Percentiles rank a stretch among this genome's conserved stretches.
phyloP scores from a whole-genome alignment of 1,140 invertebrate species.

The Lepidotrigona ventralis region DNA sequence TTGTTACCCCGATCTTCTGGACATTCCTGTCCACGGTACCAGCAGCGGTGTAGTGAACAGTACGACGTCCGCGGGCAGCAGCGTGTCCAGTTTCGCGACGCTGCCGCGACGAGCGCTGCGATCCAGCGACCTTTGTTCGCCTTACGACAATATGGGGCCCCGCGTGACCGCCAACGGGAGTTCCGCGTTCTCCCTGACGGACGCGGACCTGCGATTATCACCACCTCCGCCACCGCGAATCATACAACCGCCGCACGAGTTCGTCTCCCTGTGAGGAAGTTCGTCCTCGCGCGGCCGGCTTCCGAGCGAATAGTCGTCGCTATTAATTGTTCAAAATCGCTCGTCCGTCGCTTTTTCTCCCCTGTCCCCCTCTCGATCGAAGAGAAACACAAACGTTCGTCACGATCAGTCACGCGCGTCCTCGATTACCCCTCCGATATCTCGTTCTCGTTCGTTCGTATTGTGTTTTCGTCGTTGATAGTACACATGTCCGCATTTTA shows the following conservation, averaged over 20 bases:
- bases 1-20: slow-evolving; percentile 88
- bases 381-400: too few species aligned
- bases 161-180: slow-evolving; percentile 91
- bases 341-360: slow-evolving; percentile 38
- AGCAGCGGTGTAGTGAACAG: slow-evolving; percentile 54
- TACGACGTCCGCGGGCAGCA: slow-evolving; percentile 48
- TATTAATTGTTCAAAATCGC: slow-evolving; percentile 24
- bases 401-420: slow-evolving; percentile 6
- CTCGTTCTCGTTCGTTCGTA: slow-evolving; percentile 7
- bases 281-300: background rate
- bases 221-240: slow-evolving; percentile 81
- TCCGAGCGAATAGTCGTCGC: slow-evolving; percentile 32
- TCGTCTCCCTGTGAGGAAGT: slow-evolving; percentile 74
- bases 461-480: slow-evolving; percentile 37
- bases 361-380: background rate
- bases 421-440: background rate
- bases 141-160: slow-evolving; percentile 94
- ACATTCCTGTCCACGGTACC: slow-evolving; percentile 81
- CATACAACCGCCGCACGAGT: slow-evolving; percentile 80
- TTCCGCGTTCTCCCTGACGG: slow-evolving; percentile 89
- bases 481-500: slow-evolving; percentile 28
- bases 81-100: slow-evolving; percentile 82
- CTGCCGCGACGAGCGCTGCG: slow-evolving; percentile 80
- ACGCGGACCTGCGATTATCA: slow-evolving; percentile 79
- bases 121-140: slow-evolving; percentile 75